phyloP scores from a whole-genome alignment of 2,888 invertebrate genomes.

The Mimachlamys varia region DNA sequence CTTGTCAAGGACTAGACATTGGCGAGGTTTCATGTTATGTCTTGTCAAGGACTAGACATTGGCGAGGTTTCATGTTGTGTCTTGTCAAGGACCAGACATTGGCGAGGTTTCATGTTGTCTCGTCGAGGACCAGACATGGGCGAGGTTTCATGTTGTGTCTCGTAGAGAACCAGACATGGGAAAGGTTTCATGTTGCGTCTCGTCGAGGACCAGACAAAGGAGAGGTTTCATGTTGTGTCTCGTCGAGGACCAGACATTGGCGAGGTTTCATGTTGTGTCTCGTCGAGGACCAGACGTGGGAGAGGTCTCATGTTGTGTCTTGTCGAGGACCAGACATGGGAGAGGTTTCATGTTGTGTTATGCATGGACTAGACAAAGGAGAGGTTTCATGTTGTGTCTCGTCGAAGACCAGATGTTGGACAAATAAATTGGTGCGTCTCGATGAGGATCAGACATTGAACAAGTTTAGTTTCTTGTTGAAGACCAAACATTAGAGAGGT shows the following conservation, averaged over 20 bases:
- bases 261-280: background rate
- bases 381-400: background rate
- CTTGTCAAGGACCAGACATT: no score
- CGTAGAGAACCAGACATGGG: background rate
- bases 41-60: no score
- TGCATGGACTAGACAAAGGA: background rate
- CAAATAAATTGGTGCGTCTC: background rate
- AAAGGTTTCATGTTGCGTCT: background rate
- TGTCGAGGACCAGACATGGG: background rate
- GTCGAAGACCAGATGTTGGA: background rate
- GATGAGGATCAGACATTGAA: background rate
- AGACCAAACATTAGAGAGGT: no score
- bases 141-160: background rate
- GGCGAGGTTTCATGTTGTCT: no score
- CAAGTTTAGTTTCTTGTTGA: background rate
- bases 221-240: background rate
- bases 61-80: no score
- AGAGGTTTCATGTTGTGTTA: background rate
- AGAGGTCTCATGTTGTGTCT: background rate
- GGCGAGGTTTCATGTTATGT: no score
- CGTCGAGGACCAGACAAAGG: background rate
- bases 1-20: no score
- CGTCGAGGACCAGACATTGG: background rate
- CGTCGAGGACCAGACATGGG: no score
- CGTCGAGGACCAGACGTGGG: background rate